phyloP scores from a whole-genome alignment of 2,888 invertebrate genomes.

The Unio delphinus region DNA sequence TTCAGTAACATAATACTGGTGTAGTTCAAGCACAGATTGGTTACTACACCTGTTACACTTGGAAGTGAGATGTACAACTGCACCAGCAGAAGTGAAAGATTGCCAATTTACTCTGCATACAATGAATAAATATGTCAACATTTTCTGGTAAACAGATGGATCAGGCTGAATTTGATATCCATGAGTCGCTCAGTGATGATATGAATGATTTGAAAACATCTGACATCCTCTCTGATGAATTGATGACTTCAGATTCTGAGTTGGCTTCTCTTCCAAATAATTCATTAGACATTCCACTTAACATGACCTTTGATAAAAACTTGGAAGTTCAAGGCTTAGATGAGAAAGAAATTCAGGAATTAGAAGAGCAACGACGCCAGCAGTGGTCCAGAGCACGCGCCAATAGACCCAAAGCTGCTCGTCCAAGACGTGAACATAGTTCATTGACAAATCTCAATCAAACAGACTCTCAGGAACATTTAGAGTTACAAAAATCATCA shows the following conservation, averaged over 20 bases:
- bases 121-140: too few species aligned
- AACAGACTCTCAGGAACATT: not conserved
- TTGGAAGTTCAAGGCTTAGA: not conserved
- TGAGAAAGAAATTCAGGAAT: slow-evolving; percentile 6
- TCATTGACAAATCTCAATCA: too few species aligned
- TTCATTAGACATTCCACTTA: not conserved
- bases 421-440: slow-evolving; percentile 16
- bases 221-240: slow-evolving; percentile 1
- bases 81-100: too few species aligned
- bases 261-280: slow-evolving; percentile 2
- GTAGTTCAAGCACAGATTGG: too few species aligned
- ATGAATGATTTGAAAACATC: not conserved
- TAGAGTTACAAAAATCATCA: not conserved
- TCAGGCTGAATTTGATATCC: slow-evolving; percentile 1
- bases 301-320: slow-evolving; percentile 1
- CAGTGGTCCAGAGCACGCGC: slow-evolving; percentile 15
- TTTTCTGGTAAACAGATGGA: slow-evolving; percentile 6
- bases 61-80: too few species aligned
- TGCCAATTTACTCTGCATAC: too few species aligned
- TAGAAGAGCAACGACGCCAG: slow-evolving; percentile 16
- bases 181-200: slow-evolving; percentile 1
- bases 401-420: slow-evolving; percentile 40
- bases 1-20: too few species aligned
- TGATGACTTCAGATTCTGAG: slow-evolving; percentile 4
- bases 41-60: too few species aligned